Conservation (phyloP, 53 echinoderm and acorn worm species). For the Echinarachnius parma region DNA sequence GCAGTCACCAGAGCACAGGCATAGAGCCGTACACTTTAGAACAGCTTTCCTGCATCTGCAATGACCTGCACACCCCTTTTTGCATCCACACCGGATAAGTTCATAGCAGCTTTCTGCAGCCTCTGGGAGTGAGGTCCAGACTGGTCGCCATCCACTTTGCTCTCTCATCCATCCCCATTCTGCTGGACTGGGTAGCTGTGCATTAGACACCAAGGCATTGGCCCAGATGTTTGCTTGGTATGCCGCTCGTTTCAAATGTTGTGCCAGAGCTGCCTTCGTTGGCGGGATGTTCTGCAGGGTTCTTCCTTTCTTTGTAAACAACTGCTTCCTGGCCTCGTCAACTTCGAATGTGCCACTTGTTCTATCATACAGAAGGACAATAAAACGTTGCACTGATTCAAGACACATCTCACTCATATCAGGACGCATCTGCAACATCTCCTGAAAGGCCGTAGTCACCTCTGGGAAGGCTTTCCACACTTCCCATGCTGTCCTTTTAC, state of each 20-base stretch:
- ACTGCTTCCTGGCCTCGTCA: conserved; percentile 34
- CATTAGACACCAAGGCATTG: conserved; percentile 14
- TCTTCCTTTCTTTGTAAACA: conserved; percentile 25
- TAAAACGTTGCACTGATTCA: conserved; percentile 41
- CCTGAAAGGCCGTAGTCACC: conserved; percentile 31
- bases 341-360: conserved; percentile 30
- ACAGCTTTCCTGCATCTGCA: conserved; percentile 58
- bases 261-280: conserved; percentile 45
- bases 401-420: conserved; percentile 18
- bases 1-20: conserved; percentile 40
- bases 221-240: conserved; percentile 30
- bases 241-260: conserved; percentile 50
- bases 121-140: conserved; percentile 67
- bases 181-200: conserved; percentile 41
- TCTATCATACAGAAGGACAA: conserved; percentile 55
- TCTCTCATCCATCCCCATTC: conserved; percentile 56
- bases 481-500: conserved; percentile 57
- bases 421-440: conserved; percentile 15
- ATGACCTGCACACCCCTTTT: conserved; percentile 51
- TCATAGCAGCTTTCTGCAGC: conserved; percentile 58
- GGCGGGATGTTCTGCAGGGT: conserved; percentile 15
- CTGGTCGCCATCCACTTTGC: conserved; percentile 34
- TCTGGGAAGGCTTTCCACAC: conserved; percentile 39
- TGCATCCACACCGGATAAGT: conserved; percentile 61
- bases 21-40: conserved; percentile 43